Conservation (phyloP, 2,113 vertebrate species). For the Apteryx owenii region DNA sequence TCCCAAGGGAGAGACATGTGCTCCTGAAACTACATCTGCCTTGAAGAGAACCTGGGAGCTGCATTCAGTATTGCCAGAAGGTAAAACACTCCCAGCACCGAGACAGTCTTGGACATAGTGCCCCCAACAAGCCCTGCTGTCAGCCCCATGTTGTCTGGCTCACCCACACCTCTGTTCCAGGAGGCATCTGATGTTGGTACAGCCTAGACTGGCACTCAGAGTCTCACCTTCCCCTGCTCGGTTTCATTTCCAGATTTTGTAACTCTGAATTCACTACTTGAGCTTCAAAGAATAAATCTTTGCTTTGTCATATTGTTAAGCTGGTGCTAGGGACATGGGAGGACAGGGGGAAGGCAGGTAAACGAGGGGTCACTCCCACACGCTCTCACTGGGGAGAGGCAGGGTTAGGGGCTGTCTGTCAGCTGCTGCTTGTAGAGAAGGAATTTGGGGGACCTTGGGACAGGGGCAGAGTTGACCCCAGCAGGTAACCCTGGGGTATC, state of each 20-base stretch:
- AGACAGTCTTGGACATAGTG: constrained; percentile 2
- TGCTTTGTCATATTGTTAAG: rapidly evolving
- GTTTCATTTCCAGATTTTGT: not conserved
- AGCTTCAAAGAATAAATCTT: not conserved
- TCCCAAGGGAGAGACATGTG: rapidly evolving
- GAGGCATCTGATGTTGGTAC: not conserved
- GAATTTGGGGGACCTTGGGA: too few species aligned
- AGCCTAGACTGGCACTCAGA: not conserved
- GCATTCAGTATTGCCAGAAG: not conserved
- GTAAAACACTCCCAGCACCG: rapidly evolving
- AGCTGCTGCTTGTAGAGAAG: too few species aligned
- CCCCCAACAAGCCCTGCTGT: not conserved
- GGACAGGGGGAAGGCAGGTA: not conserved
- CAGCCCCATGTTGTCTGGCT: not conserved
- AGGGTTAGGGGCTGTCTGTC: too few species aligned
- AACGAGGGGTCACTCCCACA: rapidly evolving
- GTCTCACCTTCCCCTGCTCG: not conserved
- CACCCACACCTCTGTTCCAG: not conserved
- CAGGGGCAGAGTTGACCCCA: not conserved
- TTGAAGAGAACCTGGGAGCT: not conserved
- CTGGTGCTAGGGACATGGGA: not conserved
- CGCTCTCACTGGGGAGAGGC: too few species aligned
- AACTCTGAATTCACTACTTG: not conserved
- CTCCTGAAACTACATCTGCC: not conserved
- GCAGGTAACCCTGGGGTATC: rapidly evolving